Conservation (phyloP, 2,113 vertebrate genomes). For the Isurus oxyrinchus region DNA sequence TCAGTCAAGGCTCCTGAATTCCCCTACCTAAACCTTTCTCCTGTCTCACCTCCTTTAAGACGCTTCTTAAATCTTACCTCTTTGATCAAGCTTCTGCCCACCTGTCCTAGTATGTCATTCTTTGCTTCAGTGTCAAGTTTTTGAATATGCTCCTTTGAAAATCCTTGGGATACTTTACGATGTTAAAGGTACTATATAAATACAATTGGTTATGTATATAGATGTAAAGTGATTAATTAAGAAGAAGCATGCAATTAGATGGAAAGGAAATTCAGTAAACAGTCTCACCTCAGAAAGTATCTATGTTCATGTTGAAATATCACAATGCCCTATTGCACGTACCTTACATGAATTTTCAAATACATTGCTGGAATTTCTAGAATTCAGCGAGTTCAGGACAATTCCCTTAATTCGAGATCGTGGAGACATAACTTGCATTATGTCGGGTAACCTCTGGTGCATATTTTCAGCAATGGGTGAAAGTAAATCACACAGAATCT, state of each 20-base stretch:
- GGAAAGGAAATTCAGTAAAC: background rate
- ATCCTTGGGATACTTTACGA: background rate
- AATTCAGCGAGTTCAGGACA: conserved; percentile 54
- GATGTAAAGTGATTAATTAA: background rate
- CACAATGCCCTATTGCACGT: conserved; percentile 14
- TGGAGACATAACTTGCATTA: conserved; percentile 65
- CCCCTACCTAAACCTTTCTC: background rate
- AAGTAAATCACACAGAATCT: conserved; percentile 83
- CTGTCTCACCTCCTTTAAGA: background rate
- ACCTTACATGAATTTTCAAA: conserved; percentile 68
- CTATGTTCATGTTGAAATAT: background rate
- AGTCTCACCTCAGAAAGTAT: background rate
- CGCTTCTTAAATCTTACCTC: background rate
- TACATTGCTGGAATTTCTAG: conserved; percentile 55
- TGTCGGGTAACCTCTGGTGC: conserved; percentile 72
- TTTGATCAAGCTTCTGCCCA: background rate
- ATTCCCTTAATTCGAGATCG: conserved; percentile 70
- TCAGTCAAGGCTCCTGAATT: background rate
- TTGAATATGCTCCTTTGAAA: background rate
- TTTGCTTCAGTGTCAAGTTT: background rate
- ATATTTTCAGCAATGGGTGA: conserved; percentile 68
- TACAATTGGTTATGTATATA: background rate
- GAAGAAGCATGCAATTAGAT: background rate
- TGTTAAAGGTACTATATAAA: background rate
- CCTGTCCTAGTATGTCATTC: background rate